Conservation (phyloP, 2,113 vertebrate genomes). For the Acinonyx jubatus region DNA sequence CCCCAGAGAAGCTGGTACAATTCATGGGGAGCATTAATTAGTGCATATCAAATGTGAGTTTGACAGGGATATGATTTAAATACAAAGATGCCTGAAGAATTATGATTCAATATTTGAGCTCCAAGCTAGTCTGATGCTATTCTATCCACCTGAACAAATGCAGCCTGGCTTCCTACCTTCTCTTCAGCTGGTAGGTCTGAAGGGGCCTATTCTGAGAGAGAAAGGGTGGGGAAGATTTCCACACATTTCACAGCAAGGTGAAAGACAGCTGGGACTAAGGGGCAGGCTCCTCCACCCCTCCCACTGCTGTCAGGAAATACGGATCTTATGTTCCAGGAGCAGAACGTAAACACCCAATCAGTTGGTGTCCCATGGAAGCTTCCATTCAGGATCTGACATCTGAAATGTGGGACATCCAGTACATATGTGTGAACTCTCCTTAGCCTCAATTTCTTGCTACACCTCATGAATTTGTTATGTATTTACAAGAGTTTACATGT, state of each 20-base stretch:
- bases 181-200: slow-evolving; percentile 71
- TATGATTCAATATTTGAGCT: slow-evolving; percentile 85
- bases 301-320: background rate
- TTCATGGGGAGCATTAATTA: slow-evolving; percentile 85
- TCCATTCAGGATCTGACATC: background rate
- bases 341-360: background rate
- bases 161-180: background rate
- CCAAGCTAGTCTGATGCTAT: slow-evolving; percentile 77
- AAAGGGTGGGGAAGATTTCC: background rate
- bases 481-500: background rate
- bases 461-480: background rate
- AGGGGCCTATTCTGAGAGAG: slow-evolving; percentile 48
- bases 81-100: slow-evolving; percentile 84
- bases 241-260: slow-evolving; percentile 66
- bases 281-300: background rate
- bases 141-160: slow-evolving; percentile 74
- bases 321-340: background rate
- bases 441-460: background rate
- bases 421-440: background rate
- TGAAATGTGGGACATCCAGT: background rate
- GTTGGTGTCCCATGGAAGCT: background rate
- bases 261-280: slow-evolving; percentile 49
- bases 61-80: slow-evolving; percentile 86
- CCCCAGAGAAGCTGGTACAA: slow-evolving; percentile 72
- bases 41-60: slow-evolving; percentile 79